Conservation (phyloP, 2,888 invertebrate species). For the Falcaria lacertinaria region DNA sequence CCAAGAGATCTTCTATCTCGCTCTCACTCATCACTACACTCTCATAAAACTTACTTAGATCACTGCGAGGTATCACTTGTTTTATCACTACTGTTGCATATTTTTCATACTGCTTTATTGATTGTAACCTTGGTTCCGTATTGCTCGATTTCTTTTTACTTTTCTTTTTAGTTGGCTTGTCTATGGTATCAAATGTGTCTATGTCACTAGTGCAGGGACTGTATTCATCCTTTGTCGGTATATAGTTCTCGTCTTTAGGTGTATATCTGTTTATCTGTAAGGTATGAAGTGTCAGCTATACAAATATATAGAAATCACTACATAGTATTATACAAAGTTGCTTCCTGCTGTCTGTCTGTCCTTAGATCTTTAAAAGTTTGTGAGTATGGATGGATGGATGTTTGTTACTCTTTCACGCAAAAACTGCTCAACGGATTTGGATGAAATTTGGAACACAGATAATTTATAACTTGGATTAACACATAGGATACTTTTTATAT, state of each 20-base stretch:
- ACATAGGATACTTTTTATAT: too few species aligned
- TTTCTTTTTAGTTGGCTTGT: background rate
- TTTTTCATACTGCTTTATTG: slow-evolving; percentile 15
- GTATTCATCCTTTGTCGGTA: background rate
- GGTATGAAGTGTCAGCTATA: too few species aligned
- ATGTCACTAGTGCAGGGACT: background rate
- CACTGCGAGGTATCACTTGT: slow-evolving; percentile 33
- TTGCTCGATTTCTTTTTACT: background rate
- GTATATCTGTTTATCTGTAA: background rate
- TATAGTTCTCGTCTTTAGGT: background rate
- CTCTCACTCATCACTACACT: slow-evolving; percentile 13
- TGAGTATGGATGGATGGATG: too few species aligned
- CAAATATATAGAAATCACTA: too few species aligned
- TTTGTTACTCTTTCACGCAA: too few species aligned
- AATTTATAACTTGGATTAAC: too few species aligned
- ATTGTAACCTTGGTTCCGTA: background rate
- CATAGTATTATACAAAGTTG: too few species aligned
- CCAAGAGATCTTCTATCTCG: slow-evolving; percentile 17
- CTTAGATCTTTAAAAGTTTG: too few species aligned
- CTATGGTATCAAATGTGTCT: background rate
- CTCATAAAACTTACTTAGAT: slow-evolving; percentile 16
- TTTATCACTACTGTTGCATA: slow-evolving; percentile 30
- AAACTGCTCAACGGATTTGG: too few species aligned
- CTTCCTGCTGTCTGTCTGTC: too few species aligned
- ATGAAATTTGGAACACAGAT: too few species aligned